These are phyloP conservation scores for Poeciliopsis turrubarensis DNA, from an alignment of 2,113 vertebrate species.

Conservation along the genomic window DNA sequence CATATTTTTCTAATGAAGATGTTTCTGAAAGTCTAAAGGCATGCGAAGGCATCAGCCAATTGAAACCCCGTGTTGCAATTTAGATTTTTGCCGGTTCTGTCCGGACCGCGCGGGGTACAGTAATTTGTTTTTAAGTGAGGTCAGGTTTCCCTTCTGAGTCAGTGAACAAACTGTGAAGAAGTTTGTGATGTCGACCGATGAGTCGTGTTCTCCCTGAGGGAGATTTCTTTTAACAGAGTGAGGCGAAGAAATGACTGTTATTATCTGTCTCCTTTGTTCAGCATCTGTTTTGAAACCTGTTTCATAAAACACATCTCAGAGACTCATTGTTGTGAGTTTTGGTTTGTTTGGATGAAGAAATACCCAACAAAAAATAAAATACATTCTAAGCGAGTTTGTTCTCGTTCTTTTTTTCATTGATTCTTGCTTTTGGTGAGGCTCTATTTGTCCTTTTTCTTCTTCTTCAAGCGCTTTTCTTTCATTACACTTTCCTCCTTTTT, in stretches of 20 bases:
- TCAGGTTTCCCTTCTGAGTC: conserved; percentile 7
- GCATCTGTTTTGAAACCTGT: no score
- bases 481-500: no score
- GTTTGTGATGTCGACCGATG: background rate
- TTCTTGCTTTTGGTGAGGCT: no score
- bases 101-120: conserved; percentile 6
- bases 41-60: background rate
- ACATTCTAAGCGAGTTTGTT: no score
- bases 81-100: conserved; percentile 16
- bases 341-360: no score
- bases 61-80: conserved; percentile 13
- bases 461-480: no score
- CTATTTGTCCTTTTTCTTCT: no score
- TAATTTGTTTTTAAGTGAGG: conserved; percentile 25
- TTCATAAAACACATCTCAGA: no score
- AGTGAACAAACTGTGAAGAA: background rate
- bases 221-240: conserved; percentile 5
- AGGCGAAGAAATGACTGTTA: background rate
- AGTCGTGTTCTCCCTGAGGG: conserved; percentile 1
- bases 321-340: no score
- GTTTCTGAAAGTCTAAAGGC: background rate
- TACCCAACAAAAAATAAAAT: no score
- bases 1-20: background rate
- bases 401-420: no score
- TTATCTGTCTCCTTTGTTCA: no score